Evolutionary conservation across 2,797 vertebrate species (phyloP).

Genomic region (Phaenicophaeus curvirostris): DNA sequence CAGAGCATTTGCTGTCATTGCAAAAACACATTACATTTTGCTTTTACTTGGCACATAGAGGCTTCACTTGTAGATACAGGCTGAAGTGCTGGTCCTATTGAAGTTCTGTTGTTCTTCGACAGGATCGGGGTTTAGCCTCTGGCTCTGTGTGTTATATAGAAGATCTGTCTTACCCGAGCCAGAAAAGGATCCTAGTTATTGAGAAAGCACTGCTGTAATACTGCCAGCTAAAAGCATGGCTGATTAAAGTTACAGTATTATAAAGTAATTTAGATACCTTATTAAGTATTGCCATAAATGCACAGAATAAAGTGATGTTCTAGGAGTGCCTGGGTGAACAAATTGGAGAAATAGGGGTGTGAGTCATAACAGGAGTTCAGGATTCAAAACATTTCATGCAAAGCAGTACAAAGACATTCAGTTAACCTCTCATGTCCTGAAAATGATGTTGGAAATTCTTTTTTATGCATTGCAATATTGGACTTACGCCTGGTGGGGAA

Average conservation of each 20-base stretch:
- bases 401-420: neutral
- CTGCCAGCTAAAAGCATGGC: neutral
- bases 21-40: neutral
- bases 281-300: constrained; percentile 11
- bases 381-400: neutral
- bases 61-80: neutral
- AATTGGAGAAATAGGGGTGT: neutral
- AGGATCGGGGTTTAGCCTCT: neutral
- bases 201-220: constrained; percentile 3
- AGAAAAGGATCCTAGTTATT: neutral
- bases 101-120: neutral
- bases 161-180: neutral
- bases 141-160: neutral
- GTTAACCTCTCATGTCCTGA: constrained; percentile 25
- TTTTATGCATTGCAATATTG: neutral
- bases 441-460: neutral
- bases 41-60: neutral
- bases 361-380: constrained; percentile 20
- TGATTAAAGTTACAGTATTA: neutral
- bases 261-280: neutral
- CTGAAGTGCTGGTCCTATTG: neutral
- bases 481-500: neutral
- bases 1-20: neutral
- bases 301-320: neutral
- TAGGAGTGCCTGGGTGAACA: neutral